These are phyloP conservation scores for Anseranas semipalmata DNA, from an alignment of 2,113 vertebrate genomes.

Conservation along the genomic window DNA sequence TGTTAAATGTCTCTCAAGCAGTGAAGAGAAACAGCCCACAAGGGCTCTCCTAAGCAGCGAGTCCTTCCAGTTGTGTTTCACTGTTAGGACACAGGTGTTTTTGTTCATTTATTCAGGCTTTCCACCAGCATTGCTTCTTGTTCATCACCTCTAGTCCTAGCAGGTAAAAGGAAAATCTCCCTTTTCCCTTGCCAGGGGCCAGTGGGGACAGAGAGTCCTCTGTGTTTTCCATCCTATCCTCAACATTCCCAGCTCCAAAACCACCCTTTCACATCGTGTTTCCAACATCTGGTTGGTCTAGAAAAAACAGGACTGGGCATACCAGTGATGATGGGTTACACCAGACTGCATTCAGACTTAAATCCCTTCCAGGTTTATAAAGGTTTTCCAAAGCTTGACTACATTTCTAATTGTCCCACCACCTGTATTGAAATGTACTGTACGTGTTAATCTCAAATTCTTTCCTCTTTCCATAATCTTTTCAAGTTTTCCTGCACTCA, in stretches of 20 bases:
- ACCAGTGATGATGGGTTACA: slow-evolving; percentile 45
- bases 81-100: background rate
- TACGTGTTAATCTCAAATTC: slow-evolving; percentile 66
- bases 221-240: background rate
- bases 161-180: background rate
- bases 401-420: slow-evolving; percentile 56
- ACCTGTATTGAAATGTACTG: slow-evolving; percentile 54
- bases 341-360: slow-evolving; percentile 5
- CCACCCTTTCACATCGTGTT: background rate
- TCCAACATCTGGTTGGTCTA: slow-evolving; percentile 17
- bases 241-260: background rate
- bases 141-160: background rate
- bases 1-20: slow-evolving; percentile 15
- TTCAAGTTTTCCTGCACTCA: slow-evolving; percentile 66
- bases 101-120: background rate
- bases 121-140: background rate
- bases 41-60: background rate
- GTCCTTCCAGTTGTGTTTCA: background rate
- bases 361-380: slow-evolving; percentile 49
- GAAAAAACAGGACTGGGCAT: background rate
- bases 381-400: slow-evolving; percentile 57
- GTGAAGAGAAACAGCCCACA: background rate
- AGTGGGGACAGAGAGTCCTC: background rate
- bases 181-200: background rate
- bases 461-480: slow-evolving; percentile 71